Conservation (phyloP, 2,797 vertebrate species). For the Lutra lutra region DNA sequence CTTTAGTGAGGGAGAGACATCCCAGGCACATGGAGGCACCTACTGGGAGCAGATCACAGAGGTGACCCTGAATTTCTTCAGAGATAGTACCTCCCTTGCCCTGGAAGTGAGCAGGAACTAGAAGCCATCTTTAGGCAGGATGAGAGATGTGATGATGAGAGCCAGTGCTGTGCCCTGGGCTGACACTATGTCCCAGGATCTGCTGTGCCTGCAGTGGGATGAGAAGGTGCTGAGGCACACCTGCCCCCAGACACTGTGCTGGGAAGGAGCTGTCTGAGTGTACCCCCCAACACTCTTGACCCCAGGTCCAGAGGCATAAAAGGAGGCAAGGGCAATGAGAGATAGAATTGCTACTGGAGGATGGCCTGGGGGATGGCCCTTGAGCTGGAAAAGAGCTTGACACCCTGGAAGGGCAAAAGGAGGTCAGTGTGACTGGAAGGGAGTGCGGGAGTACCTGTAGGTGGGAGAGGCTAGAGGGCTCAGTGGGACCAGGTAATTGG, state of each 20-base stretch:
- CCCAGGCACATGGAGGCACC: neutral
- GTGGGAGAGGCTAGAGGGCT: neutral
- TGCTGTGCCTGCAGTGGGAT: neutral
- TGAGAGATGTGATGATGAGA: neutral
- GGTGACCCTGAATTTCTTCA: neutral
- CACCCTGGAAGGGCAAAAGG: neutral
- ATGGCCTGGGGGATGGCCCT: neutral
- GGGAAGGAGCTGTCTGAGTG: neutral
- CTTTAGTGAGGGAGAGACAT: neutral
- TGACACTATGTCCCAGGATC: neutral
- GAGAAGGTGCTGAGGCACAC: neutral
- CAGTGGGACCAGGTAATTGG: neutral
- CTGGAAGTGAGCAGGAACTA: neutral
- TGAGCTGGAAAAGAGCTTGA: neutral
- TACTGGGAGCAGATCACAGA: neutral
- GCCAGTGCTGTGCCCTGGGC: neutral
- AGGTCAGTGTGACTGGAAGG: neutral
- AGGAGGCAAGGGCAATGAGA: neutral
- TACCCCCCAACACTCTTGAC: neutral
- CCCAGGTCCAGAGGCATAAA: neutral
- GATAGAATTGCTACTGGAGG: neutral
- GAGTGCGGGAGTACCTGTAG: neutral
- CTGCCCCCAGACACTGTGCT: neutral
- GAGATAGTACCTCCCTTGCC: too few relatives aligned
- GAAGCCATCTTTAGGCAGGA: neutral